These are phyloP conservation scores for Ennomos erosarius DNA, from an alignment of 2,888 invertebrate genomes.

Conservation along the genomic window DNA sequence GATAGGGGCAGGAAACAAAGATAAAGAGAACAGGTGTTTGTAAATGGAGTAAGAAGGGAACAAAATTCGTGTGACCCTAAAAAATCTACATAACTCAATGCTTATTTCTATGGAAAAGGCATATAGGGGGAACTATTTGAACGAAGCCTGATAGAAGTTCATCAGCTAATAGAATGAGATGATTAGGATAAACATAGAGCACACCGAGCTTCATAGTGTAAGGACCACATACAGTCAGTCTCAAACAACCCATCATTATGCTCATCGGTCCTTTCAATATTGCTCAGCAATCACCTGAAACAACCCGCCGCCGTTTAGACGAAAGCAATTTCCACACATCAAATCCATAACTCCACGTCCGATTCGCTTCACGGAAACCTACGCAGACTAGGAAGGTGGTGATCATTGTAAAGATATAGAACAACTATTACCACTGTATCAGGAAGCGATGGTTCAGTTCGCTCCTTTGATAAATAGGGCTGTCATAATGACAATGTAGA, in stretches of 20 bases:
- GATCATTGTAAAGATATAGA: conserved; percentile 78
- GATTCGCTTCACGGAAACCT: conserved; percentile 21
- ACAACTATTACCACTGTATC: conserved; percentile 68
- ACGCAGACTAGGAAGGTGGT: conserved; percentile 26
- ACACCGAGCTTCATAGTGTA: too few relatives aligned
- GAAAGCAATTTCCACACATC: conserved; percentile 29
- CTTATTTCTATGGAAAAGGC: too few relatives aligned
- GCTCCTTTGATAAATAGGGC: conserved; percentile 54
- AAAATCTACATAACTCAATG: too few relatives aligned
- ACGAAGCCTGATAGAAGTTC: too few relatives aligned
- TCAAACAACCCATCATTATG: not conserved
- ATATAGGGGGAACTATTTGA: too few relatives aligned
- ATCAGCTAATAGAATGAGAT: too few relatives aligned
- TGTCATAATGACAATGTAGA: conserved; percentile 9
- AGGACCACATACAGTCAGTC: not conserved
- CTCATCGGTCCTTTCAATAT: not conserved
- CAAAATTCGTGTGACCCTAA: too few relatives aligned
- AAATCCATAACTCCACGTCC: conserved; percentile 23
- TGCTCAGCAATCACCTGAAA: not conserved
- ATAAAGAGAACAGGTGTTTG: too few relatives aligned
- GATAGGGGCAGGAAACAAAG: too few relatives aligned
- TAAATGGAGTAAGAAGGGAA: too few relatives aligned
- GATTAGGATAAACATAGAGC: too few relatives aligned
- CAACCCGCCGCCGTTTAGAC: conserved; percentile 10
- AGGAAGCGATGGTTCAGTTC: conserved; percentile 62